A percentile compares a stretch with the other conserved stretches of the same genome.
These are phyloP conservation scores for Platycheirus rosarum DNA, from an alignment of 2,888 invertebrate genomes.

Conservation along the genomic window DNA sequence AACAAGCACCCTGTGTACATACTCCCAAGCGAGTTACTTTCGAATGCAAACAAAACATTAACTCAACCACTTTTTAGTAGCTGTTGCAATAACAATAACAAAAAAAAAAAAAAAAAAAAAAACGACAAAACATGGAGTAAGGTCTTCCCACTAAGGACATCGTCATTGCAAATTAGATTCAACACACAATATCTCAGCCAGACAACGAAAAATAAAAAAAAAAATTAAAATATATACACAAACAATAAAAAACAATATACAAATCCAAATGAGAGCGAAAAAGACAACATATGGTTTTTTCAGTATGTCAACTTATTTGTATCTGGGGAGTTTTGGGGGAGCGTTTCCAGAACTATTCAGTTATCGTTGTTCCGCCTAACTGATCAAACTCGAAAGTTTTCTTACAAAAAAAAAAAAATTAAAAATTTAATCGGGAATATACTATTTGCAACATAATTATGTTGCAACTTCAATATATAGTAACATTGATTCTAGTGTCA, in stretches of 20 bases:
- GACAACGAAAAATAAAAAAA: constrained; percentile 33
- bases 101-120: no score
- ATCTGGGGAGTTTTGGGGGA: constrained; percentile 69
- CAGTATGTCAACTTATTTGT: constrained; percentile 57
- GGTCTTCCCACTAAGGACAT: constrained; percentile 74
- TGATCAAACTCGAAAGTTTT: constrained; percentile 65
- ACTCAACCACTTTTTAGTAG: constrained; percentile 34
- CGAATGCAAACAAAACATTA: constrained; percentile 48
- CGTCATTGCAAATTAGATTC: constrained; percentile 72
- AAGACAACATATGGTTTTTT: constrained; percentile 34
- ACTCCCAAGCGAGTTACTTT: constrained; percentile 46
- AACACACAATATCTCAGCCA: constrained; percentile 53
- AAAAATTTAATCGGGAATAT: not conserved
- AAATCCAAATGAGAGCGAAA: constrained; percentile 48
- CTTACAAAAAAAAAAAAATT: constrained; percentile 3
- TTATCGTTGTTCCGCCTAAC: constrained; percentile 71
- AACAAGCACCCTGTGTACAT: not conserved
- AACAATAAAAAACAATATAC: constrained; percentile 36
- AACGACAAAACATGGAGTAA: constrained; percentile 49
- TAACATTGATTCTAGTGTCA: constrained; percentile 20
- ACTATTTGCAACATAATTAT: constrained; percentile 24
- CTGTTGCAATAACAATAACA: constrained; percentile 34
- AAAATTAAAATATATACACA: constrained; percentile 6
- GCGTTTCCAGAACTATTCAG: constrained; percentile 64
- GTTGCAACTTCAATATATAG: constrained; percentile 34